These are phyloP conservation scores for Pteria penguin DNA, from an alignment of 2,888 invertebrate species.

Conservation along the genomic window DNA sequence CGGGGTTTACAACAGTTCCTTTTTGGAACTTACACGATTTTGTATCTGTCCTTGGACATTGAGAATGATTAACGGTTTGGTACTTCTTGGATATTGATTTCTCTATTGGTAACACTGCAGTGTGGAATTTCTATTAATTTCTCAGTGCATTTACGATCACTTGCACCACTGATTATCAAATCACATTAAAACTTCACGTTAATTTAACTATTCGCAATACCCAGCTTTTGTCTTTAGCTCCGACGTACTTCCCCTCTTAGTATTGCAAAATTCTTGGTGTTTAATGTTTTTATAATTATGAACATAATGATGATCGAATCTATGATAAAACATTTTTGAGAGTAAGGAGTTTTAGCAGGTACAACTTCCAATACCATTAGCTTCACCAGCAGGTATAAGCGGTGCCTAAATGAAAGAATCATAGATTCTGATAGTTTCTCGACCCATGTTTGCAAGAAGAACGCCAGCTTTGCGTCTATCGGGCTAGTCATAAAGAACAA, in stretches of 20 bases:
- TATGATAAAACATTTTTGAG: constrained; percentile 43
- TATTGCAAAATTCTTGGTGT: constrained; percentile 44
- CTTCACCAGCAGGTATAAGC: too few relatives aligned
- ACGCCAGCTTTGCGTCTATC: constrained; percentile 35
- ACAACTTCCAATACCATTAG: constrained; percentile 33
- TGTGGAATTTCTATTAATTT: constrained; percentile 43
- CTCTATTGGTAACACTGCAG: too few relatives aligned
- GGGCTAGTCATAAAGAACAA: constrained; percentile 35
- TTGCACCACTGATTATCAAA: constrained; percentile 46
- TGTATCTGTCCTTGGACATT: too few relatives aligned
- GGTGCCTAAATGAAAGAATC: constrained; percentile 41
- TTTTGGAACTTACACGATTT: too few relatives aligned
- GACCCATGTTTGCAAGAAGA: constrained; percentile 38
- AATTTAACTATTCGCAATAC: constrained; percentile 45
- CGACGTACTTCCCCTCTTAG: constrained; percentile 29
- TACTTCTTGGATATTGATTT: too few relatives aligned
- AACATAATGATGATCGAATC: constrained; percentile 43
- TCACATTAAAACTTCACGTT: constrained; percentile 44
- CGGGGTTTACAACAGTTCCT: too few relatives aligned
- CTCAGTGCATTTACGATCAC: constrained; percentile 37
- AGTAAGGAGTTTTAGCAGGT: constrained; percentile 36
- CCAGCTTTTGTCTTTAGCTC: constrained; percentile 40
- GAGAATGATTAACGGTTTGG: too few relatives aligned
- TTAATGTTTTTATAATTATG: constrained; percentile 49
- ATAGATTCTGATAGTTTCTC: constrained; percentile 40